Conservation (phyloP, 2,888 invertebrate species). For the Brachylomia viminalis region DNA sequence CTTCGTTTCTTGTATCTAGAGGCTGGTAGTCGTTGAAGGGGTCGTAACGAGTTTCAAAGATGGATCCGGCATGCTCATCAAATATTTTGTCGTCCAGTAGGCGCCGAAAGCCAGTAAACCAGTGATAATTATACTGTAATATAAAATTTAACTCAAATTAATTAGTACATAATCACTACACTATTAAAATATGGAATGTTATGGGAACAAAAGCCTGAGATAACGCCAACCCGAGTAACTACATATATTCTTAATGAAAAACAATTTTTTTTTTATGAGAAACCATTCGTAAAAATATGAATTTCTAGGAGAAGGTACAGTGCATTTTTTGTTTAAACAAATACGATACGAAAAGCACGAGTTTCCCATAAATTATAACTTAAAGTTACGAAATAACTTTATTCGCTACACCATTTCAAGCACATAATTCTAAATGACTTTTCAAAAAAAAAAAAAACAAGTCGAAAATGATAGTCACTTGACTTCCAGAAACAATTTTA, state of each 20-base stretch:
- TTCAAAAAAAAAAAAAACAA: too few species aligned
- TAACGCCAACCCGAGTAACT: not conserved
- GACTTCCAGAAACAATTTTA: not conserved
- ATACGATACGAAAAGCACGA: not conserved
- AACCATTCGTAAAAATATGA: not conserved
- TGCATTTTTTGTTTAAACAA: not conserved
- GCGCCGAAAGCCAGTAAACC: conserved; percentile 83
- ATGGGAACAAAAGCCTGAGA: not conserved
- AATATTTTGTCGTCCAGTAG: conserved; percentile 79
- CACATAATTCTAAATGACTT: not conserved
- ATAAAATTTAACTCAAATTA: not conserved
- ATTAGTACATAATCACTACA: not conserved
- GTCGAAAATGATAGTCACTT: conserved; percentile 13
- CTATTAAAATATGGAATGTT: not conserved
- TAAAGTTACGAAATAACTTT: not conserved
- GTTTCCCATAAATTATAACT: not conserved
- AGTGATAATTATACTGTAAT: conserved; percentile 79
- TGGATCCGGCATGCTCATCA: conserved; percentile 64
- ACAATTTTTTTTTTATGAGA: not conserved
- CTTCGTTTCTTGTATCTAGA: not conserved
- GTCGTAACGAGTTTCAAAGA: not conserved
- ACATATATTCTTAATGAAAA: not conserved
- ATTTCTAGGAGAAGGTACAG: too few species aligned
- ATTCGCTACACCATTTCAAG: not conserved
- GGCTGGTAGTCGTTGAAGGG: not conserved